Evolutionary conservation across 92 coral and sea anemone genomes (phyloP).

Genomic region (Epizoanthus fatuus): DNA sequence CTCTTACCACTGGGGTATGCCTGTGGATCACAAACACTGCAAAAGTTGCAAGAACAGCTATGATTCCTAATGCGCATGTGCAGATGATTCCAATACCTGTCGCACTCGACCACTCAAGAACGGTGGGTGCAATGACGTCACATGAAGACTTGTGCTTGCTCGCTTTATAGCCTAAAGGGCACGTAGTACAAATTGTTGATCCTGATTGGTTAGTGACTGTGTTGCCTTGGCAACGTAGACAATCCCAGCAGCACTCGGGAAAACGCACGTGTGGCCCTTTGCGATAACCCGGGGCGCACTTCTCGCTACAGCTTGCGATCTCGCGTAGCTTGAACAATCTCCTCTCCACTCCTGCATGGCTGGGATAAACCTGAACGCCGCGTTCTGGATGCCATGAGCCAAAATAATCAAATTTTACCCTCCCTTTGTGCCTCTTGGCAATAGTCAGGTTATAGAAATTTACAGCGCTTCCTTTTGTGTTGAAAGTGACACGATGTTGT

Average conservation of each 20-base stretch:
- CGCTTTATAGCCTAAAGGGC: constrained; percentile 77
- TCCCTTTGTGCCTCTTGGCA: constrained; percentile 35
- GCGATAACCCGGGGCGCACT: constrained; percentile 68
- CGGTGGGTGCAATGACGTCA: constrained; percentile 63
- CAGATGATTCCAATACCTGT: constrained; percentile 65
- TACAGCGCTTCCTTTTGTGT: constrained; percentile 72
- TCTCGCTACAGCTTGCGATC: constrained; percentile 68
- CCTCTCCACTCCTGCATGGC: not conserved
- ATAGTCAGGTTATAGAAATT: constrained; percentile 56
- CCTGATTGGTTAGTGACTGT: constrained; percentile 72
- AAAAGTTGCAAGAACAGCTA: constrained; percentile 58
- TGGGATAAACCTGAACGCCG: constrained; percentile 43
- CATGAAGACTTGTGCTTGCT: constrained; percentile 69
- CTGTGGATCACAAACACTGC: constrained; percentile 65
- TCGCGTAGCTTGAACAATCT: constrained; percentile 25
- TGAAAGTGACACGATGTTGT: constrained; percentile 70
- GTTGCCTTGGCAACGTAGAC: constrained; percentile 81
- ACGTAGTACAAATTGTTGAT: constrained; percentile 66
- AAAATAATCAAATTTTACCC: constrained; percentile 47
- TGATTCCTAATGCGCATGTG: constrained; percentile 63
- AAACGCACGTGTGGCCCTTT: constrained; percentile 64
- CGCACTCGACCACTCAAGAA: constrained; percentile 61
- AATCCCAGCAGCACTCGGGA: constrained; percentile 95
- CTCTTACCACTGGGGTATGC: constrained; percentile 79
- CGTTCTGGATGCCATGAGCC: constrained; percentile 65